phyloP scores from a whole-genome alignment of 30 jellyfish, hydroid and myxozoan species.

The Pelagia noctiluca region DNA sequence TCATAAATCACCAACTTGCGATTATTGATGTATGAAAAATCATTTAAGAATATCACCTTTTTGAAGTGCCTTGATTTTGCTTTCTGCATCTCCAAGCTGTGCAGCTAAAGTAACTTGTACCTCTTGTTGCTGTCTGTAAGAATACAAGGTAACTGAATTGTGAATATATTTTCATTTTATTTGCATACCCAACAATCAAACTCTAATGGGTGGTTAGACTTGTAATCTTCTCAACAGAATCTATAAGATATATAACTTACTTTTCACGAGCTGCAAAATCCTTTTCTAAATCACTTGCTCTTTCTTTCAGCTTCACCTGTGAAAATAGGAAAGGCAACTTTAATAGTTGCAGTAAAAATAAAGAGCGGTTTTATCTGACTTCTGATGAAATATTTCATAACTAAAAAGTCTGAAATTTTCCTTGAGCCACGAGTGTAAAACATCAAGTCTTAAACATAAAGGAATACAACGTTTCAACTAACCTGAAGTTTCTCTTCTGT shows the following conservation, averaged over 20 bases:
- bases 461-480: no score
- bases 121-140: constrained; percentile 71
- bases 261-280: constrained; percentile 67
- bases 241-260: constrained; percentile 58
- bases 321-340: neutral
- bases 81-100: constrained; percentile 94
- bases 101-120: constrained; percentile 76
- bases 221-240: no score
- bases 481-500: constrained; percentile 80
- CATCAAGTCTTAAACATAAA: no score
- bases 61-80: constrained; percentile 63
- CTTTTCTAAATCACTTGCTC: constrained; percentile 68
- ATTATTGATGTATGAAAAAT: no score
- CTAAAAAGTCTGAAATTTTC: no score
- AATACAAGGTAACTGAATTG: neutral
- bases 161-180: no score
- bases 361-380: no score
- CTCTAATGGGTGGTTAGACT: neutral
- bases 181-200: neutral
- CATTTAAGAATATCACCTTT: no score
- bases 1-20: no score
- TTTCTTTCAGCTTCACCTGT: constrained; percentile 76
- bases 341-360: neutral
- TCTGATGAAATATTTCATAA: no score
- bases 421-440: no score